Percentiles rank a stretch among this genome's conserved stretches.
Conservation (phyloP, 2,888 invertebrate species). For the Neuroscelio doddi region DNA sequence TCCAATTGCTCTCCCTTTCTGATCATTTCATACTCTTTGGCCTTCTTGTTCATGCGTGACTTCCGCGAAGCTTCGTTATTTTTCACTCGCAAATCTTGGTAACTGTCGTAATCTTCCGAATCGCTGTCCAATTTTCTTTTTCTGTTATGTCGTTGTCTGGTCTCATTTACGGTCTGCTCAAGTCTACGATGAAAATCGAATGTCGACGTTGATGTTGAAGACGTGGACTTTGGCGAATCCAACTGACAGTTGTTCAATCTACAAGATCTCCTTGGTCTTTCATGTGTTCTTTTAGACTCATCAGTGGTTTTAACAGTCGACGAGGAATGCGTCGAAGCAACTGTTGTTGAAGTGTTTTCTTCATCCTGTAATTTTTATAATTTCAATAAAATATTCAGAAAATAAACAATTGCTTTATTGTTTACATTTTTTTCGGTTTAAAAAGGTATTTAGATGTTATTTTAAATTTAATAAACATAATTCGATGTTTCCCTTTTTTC, state of each 20-base stretch:
- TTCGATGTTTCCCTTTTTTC: no score
- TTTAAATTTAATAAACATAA: no score
- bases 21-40: slow-evolving; percentile 75
- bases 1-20: slow-evolving; percentile 75
- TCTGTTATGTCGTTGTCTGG: not conserved
- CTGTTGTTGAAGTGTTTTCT: slow-evolving; percentile 1
- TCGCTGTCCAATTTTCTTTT: slow-evolving; percentile 9
- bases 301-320: not conserved
- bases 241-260: not conserved
- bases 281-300: not conserved
- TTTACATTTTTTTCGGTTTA: no score
- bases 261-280: not conserved
- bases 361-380: slow-evolving; percentile 7
- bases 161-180: not conserved
- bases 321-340: not conserved
- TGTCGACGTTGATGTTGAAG: slow-evolving; percentile 1
- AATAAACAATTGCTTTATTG: no score
- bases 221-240: not conserved
- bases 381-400: not conserved
- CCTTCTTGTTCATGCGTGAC: slow-evolving; percentile 82
- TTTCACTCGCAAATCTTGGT: slow-evolving; percentile 81
- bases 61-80: slow-evolving; percentile 86
- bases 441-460: no score
- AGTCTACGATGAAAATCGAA: not conserved
- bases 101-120: slow-evolving; percentile 71